Evolutionary conservation across 2,113 vertebrate species (phyloP).

Genomic region (Aptenodytes forsteri): DNA sequence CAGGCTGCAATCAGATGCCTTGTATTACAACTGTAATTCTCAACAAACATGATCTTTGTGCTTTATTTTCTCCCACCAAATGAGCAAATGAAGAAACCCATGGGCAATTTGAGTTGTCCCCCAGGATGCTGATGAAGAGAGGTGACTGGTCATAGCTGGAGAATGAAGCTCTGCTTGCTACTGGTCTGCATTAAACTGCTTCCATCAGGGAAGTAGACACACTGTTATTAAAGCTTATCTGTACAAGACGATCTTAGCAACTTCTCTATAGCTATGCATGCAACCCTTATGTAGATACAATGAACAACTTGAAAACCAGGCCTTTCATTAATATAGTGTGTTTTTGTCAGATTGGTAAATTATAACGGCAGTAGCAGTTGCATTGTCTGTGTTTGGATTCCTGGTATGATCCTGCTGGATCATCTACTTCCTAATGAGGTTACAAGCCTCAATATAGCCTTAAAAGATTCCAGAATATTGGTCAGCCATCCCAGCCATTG

Average conservation of each 20-base stretch:
- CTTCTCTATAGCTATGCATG: neutral
- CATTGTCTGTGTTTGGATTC: neutral
- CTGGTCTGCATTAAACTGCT: neutral
- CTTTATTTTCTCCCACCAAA: neutral
- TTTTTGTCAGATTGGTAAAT: neutral
- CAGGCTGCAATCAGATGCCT: neutral
- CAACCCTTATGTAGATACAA: rapidly evolving
- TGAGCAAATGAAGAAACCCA: neutral
- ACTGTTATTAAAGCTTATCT: neutral
- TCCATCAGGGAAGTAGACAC: neutral
- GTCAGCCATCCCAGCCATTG: neutral
- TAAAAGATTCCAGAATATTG: neutral
- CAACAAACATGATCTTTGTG: neutral
- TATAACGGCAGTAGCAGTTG: neutral
- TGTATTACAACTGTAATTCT: neutral
- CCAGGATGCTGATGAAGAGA: neutral
- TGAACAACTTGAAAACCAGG: neutral
- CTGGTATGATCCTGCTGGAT: neutral
- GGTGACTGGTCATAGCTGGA: neutral
- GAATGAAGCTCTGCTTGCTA: neutral
- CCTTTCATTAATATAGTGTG: neutral
- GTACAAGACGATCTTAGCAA: neutral
- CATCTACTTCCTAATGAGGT: neutral
- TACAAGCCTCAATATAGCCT: neutral
- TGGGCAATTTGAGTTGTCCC: neutral